Evolutionary conservation across 2,113 vertebrate species (phyloP), one percentile per base, ranked within the genome.

Genomic region (Apistogramma diplotaenia): DNA sequence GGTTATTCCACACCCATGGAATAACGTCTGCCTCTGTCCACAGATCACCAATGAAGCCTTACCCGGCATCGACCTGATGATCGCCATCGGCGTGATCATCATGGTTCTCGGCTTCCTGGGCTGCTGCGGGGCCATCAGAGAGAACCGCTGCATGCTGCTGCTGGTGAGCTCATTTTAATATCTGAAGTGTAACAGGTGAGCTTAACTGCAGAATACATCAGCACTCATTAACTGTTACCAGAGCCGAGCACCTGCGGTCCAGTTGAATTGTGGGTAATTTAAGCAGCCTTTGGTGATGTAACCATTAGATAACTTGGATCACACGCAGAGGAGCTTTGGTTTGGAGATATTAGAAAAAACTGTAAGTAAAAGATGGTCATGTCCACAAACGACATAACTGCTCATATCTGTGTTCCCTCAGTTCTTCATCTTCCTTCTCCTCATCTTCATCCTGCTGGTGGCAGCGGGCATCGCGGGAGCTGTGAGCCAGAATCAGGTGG

Each of bases 101-200:
- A 97, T 97, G 96, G 10, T 97, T 16, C 92, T 98, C 1, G 96
- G 97, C 3, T 97, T 98, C 92, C 95, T 98, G 61, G 97, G 97
- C 0, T 99, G 96, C 89, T 98, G 96, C 0, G 97, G 97, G 2
- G 96, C 97, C 13, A 53, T 95, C 23, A 94, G 56, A 58, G 97
- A 99, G 94, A 98, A 94, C 84, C 94, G 92, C 21, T 97, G 96
- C 92, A 91, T 98, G 95, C 92, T 99, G 80, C 73, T 97, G 25
- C 49, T 97, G 95, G 97, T 99, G 3, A 4, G 90, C n/a, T n/a
- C n/a, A n/a, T n/a, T n/a, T n/a, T n/a, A 1, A 35, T 4, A 8
- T 35, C 33, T 35, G 33, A 35, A 33, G 33, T 6, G 33, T 33
- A 8, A 33, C 7, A 33, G 33, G 33, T 35, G 33, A 35, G 33